These are phyloP conservation scores for Poecilia latipinna DNA, from an alignment of 2,113 vertebrate species.

Conservation along the genomic window DNA sequence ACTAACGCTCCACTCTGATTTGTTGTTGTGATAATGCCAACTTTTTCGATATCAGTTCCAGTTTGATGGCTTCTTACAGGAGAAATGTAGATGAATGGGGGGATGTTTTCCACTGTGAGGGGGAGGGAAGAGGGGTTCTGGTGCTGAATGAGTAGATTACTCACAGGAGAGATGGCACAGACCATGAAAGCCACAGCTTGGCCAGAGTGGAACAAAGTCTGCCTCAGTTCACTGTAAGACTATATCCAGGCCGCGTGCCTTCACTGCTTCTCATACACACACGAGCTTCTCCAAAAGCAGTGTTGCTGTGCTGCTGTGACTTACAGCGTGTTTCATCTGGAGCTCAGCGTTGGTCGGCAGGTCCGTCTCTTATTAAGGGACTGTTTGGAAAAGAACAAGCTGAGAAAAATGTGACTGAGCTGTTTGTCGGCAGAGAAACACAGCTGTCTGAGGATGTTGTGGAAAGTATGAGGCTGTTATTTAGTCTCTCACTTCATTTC, in stretches of 20 bases:
- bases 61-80: constrained; percentile 48
- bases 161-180: constrained; percentile 70
- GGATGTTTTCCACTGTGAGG: constrained; percentile 66
- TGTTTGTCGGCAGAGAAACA: constrained; percentile 53
- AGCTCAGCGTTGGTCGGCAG: constrained; percentile 37
- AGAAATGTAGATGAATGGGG: constrained; percentile 57
- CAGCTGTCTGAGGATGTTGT: constrained; percentile 54
- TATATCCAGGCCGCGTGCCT: constrained; percentile 45
- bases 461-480: constrained; percentile 74
- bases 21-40: constrained; percentile 58
- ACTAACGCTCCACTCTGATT: constrained; percentile 24
- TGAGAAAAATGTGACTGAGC: constrained; percentile 49
- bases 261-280: constrained; percentile 12
- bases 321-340: constrained; percentile 76
- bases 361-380: constrained; percentile 57
- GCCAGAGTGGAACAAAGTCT: constrained; percentile 74
- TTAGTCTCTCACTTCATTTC: constrained; percentile 60
- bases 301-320: constrained; percentile 51
- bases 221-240: constrained; percentile 64
- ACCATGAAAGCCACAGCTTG: constrained; percentile 46
- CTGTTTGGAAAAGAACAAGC: constrained; percentile 68
- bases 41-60: constrained; percentile 40
- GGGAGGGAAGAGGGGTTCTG: constrained; percentile 33
- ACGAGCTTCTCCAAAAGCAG: constrained; percentile 22
- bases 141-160: constrained; percentile 67